phyloP scores from a whole-genome alignment of 2,888 invertebrate species.

The Pilophorus perplexus region DNA sequence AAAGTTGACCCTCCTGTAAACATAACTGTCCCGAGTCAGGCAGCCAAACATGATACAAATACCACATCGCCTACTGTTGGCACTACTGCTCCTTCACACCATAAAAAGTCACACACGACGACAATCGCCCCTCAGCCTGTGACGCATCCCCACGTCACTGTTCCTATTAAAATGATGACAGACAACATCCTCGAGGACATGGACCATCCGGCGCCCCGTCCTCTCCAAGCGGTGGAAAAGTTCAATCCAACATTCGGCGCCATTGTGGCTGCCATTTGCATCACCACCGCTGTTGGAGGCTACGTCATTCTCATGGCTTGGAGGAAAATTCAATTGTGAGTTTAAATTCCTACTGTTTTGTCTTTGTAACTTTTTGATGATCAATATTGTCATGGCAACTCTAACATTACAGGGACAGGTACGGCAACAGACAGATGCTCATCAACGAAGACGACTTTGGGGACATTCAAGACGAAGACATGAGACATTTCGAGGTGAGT shows the following conservation, averaged over 20 bases:
- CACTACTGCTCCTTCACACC: no score
- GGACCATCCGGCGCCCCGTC: background rate
- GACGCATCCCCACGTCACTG: background rate
- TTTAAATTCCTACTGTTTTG: no score
- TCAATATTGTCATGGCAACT: background rate
- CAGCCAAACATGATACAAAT: no score
- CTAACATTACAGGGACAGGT: conserved; percentile 41
- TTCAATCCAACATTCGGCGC: conserved; percentile 34
- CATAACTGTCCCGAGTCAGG: no score
- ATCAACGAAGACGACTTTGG: conserved; percentile 46
- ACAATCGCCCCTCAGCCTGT: no score
- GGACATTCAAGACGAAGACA: conserved; percentile 45
- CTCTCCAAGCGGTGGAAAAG: background rate
- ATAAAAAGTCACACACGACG: no score
- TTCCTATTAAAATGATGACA: background rate
- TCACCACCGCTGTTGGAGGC: conserved; percentile 37
- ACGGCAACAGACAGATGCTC: conserved; percentile 45
- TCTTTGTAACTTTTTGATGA: no score
- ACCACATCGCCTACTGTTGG: no score
- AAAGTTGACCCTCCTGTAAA: no score
- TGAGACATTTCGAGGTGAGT: conserved; percentile 45
- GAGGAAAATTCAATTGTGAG: conserved; percentile 42
- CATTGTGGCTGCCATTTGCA: conserved; percentile 41
- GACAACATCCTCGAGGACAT: conserved; percentile 15
- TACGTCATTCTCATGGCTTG: conserved; percentile 40